Evolutionary conservation across 2,888 invertebrate species (phyloP).

Genomic region (Cordylochernes scorpioides): DNA sequence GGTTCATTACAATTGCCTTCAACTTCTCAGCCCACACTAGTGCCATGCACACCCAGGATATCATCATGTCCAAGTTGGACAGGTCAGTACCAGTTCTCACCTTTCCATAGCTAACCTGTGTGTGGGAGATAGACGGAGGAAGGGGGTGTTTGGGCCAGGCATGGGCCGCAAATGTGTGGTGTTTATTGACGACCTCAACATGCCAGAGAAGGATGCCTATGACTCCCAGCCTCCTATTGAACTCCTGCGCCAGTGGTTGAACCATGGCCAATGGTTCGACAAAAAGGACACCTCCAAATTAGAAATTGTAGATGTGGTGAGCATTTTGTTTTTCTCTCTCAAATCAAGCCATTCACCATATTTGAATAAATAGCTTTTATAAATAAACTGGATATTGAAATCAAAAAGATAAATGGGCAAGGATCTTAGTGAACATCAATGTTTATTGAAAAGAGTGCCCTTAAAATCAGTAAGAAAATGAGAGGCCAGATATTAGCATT

Average conservation of each 20-base stretch:
- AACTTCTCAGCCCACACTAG: constrained; percentile 31
- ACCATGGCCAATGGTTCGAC: constrained; percentile 79
- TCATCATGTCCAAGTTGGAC: constrained; percentile 79
- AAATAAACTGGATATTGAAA: no score
- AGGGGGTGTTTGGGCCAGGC: constrained; percentile 70
- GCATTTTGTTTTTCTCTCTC: constrained; percentile 7
- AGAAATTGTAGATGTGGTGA: constrained; percentile 49
- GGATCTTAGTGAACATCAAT: no score
- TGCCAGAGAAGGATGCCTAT: constrained; percentile 63
- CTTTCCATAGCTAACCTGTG: no score
- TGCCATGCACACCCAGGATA: constrained; percentile 70
- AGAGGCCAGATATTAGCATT: no score
- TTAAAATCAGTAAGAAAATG: no score
- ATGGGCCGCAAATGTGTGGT: constrained; percentile 69
- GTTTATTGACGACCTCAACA: constrained; percentile 74
- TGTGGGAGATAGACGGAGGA: no score
- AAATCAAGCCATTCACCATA: no score
- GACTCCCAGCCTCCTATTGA: constrained; percentile 78
- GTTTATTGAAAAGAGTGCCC: no score
- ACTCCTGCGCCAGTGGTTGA: constrained; percentile 62
- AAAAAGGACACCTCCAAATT: constrained; percentile 44
- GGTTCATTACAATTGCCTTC: constrained; percentile 24
- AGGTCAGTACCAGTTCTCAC: constrained; percentile 24
- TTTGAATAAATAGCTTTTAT: no score
- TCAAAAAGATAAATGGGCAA: no score